Evolutionary conservation across 2,113 vertebrate species (phyloP).

Genomic region (Nothocercus julius): DNA sequence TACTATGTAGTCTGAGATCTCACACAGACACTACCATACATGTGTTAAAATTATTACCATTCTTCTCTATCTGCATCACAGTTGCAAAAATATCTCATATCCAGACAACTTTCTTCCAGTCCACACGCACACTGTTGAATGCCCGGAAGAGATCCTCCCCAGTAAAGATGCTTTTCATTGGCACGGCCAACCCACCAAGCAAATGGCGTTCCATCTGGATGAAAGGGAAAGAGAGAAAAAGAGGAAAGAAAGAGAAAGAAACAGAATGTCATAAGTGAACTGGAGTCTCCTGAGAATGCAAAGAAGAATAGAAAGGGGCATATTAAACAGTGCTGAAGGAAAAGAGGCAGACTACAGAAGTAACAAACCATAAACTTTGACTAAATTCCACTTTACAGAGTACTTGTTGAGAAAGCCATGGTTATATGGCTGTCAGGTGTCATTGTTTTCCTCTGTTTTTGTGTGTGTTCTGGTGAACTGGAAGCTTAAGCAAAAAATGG

Average conservation of each 20-base stretch:
- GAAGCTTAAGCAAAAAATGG: not conserved
- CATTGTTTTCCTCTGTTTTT: not conserved
- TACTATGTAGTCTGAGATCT: not conserved
- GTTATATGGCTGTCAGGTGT: not conserved
- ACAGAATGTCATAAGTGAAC: constrained; percentile 38
- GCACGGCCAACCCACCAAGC: constrained; percentile 94
- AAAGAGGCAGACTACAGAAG: not conserved
- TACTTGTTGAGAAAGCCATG: not conserved
- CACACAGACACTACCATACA: not conserved
- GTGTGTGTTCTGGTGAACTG: not conserved
- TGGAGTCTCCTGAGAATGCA: not conserved
- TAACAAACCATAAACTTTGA: not conserved
- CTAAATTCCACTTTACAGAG: not conserved
- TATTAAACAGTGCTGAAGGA: not conserved
- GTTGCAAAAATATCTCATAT: constrained; percentile 96
- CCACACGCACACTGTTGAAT: constrained; percentile 95
- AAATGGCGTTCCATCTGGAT: constrained; percentile 90
- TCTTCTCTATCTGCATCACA: constrained; percentile 91
- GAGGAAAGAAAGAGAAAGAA: constrained; percentile 15
- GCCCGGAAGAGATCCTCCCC: constrained; percentile 92
- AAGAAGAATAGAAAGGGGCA: constrained; percentile 4
- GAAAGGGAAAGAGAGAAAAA: constrained; percentile 5
- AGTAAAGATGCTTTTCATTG: constrained; percentile 90
- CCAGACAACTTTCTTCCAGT: constrained; percentile 92
- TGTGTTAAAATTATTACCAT: constrained; percentile 82